A percentile compares a stretch with the other conserved stretches of the same genome.
Conservation (phyloP, 2,113 vertebrate species). For the Arizona elegans region DNA sequence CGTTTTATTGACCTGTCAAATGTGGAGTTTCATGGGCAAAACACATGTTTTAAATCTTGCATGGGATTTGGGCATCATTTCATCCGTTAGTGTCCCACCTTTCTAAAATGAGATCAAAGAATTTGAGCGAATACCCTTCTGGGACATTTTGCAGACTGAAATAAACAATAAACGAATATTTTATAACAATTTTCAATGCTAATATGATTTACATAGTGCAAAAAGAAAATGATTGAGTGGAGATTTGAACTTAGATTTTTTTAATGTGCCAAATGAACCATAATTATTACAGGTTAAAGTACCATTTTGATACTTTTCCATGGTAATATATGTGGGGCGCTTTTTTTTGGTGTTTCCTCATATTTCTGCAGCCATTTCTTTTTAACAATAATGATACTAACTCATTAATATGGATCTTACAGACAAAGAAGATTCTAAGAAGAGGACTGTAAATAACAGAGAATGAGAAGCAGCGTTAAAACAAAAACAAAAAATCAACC, state of each 20-base stretch:
- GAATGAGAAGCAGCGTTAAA: not conserved
- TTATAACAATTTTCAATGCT: not conserved
- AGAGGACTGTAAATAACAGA: not conserved
- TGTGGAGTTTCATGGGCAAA: too few species aligned
- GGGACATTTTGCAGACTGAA: too few species aligned
- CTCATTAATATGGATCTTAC: not conserved
- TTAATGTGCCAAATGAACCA: not conserved
- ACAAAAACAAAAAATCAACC: not conserved
- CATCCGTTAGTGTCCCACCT: not conserved
- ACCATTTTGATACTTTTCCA: not conserved
- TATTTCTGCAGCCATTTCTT: not conserved
- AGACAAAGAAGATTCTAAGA: not conserved
- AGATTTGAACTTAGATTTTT: not conserved
- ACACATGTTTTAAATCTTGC: too few species aligned
- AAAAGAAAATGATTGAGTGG: not conserved
- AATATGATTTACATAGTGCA: not conserved
- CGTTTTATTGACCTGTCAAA: too few species aligned
- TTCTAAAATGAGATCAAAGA: too few species aligned
- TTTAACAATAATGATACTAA: not conserved
- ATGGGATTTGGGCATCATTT: too few species aligned
- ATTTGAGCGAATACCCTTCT: too few species aligned
- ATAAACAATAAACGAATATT: not conserved
- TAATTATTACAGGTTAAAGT: not conserved
- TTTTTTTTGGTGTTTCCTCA: too few species aligned
- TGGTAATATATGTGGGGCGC: not conserved